A percentile compares a stretch with the other conserved stretches of the same genome.
Evolutionary conservation across 2,113 vertebrate species (phyloP).

Genomic region (Peromyscus maniculatus): DNA sequence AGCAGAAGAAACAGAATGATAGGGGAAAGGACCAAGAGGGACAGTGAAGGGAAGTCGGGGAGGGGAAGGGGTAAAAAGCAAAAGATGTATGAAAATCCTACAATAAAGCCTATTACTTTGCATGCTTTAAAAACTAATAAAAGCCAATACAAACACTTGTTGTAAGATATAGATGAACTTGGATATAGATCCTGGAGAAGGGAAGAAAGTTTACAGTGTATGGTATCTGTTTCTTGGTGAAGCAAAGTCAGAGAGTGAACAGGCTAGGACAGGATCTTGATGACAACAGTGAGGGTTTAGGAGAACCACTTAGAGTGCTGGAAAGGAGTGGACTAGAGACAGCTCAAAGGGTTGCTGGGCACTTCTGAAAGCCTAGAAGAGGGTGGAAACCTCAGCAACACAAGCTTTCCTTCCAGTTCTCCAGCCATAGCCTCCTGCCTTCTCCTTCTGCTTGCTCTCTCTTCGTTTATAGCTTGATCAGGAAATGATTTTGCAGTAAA

Average conservation of each 20-base stretch:
- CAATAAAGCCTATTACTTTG: not conserved
- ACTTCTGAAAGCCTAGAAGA: slow-evolving; percentile 41
- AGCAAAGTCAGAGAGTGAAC: slow-evolving; percentile 19
- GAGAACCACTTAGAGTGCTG: not conserved
- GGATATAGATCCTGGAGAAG: not conserved
- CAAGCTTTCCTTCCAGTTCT: not conserved
- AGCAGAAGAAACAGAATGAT: no score
- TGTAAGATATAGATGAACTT: slow-evolving; percentile 13
- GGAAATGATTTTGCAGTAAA: slow-evolving; percentile 63
- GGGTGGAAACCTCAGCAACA: not conserved
- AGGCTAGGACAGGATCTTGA: not conserved
- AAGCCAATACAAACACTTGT: not conserved
- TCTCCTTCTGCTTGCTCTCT: not conserved
- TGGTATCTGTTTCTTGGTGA: not conserved
- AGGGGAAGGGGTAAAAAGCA: not conserved
- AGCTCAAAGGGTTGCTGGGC: slow-evolving; percentile 30
- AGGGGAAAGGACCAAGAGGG: not conserved
- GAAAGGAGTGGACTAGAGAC: slow-evolving; percentile 46
- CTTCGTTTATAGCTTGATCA: slow-evolving; percentile 56
- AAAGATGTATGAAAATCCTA: not conserved
- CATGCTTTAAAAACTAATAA: not conserved
- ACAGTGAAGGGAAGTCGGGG: not conserved
- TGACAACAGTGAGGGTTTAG: not conserved
- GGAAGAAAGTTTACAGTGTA: not conserved
- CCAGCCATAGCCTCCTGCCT: not conserved